Evolutionary conservation across 2,888 invertebrate genomes (phyloP).

Genomic region (Xanthorhoe designata): DNA sequence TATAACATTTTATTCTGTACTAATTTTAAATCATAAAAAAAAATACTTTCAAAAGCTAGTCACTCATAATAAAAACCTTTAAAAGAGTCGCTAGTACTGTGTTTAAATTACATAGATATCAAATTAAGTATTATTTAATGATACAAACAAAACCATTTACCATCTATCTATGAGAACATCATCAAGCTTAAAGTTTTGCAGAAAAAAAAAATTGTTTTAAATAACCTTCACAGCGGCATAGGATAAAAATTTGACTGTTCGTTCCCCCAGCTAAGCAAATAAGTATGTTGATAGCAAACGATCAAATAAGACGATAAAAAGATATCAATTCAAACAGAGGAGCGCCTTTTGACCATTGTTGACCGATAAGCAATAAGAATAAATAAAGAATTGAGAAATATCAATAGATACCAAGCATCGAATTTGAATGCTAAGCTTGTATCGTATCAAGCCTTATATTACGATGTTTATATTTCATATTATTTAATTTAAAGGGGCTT

Average conservation of each 20-base stretch:
- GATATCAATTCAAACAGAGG: slow-evolving; percentile 52
- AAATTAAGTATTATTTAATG: too few relatives aligned
- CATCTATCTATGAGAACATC: too few relatives aligned
- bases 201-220: neutral
- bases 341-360: slow-evolving; percentile 56
- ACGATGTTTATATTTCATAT: too few relatives aligned
- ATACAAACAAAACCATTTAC: too few relatives aligned
- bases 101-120: too few relatives aligned
- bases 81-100: too few relatives aligned
- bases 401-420: slow-evolving; percentile 25
- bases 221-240: neutral
- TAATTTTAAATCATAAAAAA: too few relatives aligned
- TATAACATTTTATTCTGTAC: too few relatives aligned
- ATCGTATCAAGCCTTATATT: neutral
- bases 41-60: too few relatives aligned
- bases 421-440: slow-evolving; percentile 27
- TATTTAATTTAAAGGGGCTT: too few relatives aligned
- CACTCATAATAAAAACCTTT: too few relatives aligned
- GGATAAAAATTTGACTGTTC: slow-evolving; percentile 33
- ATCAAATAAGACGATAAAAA: slow-evolving; percentile 55
- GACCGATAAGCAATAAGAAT: slow-evolving; percentile 53
- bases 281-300: slow-evolving; percentile 44
- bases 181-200: too few relatives aligned
- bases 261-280: slow-evolving; percentile 37
- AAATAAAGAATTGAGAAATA: slow-evolving; percentile 44